A percentile compares a stretch with the other conserved stretches of the same genome.
phyloP scores from a whole-genome alignment of 2,888 invertebrate species.

The Acleris cristana region DNA sequence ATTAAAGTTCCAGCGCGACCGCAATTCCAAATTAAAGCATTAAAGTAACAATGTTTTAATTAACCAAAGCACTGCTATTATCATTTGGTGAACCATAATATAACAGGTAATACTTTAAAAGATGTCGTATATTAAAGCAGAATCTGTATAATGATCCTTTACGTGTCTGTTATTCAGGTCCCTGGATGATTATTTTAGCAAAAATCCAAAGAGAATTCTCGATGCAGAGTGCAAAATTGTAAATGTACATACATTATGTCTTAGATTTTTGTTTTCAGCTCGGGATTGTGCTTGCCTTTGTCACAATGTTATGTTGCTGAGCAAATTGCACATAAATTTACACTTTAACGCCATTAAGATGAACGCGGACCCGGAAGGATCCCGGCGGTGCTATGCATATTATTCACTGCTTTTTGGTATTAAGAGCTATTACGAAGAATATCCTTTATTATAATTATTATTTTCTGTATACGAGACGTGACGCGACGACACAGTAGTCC shows the following conservation, averaged over 20 bases:
- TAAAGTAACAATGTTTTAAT: background rate
- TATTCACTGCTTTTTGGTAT: background rate
- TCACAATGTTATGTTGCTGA: conserved; percentile 3
- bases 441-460: no score
- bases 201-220: no score
- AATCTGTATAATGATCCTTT: no score
- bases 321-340: conserved; percentile 3
- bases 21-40: conserved; percentile 7
- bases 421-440: no score
- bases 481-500: no score
- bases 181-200: no score
- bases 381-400: background rate
- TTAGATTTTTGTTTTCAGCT: background rate
- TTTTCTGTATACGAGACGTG: no score
- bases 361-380: background rate
- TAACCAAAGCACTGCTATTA: background rate
- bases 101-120: no score
- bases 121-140: no score
- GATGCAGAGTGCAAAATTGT: no score
- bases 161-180: no score
- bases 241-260: background rate
- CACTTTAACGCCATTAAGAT: conserved; percentile 2
- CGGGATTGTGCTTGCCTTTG: background rate
- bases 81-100: no score
- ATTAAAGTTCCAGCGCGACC: conserved; percentile 29